Percentiles rank a stretch among this genome's conserved stretches.
Conservation (phyloP, 2,888 invertebrate genomes). For the Lycophotia porphyrea region DNA sequence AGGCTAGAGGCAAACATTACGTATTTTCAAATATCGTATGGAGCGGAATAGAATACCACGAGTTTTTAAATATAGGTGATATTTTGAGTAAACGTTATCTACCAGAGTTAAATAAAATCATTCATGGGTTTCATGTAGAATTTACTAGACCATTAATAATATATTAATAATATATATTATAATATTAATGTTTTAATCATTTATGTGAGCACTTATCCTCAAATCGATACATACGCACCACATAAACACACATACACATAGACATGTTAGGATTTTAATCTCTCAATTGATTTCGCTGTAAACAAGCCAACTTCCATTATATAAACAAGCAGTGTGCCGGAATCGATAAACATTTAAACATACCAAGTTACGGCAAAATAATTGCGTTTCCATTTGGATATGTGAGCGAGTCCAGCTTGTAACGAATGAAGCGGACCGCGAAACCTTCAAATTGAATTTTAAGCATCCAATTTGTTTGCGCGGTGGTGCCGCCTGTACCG, state of each 20-base stretch:
- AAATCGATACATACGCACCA: not conserved
- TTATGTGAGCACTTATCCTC: too few species aligned
- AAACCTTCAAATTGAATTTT: slow-evolving; percentile 90
- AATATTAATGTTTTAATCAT: slow-evolving; percentile 5
- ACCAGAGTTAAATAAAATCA: not conserved
- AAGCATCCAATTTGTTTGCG: slow-evolving; percentile 90
- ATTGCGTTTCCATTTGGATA: slow-evolving; percentile 85
- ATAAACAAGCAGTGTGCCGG: slow-evolving; percentile 64
- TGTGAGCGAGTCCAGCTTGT: slow-evolving; percentile 84
- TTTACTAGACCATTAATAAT: slow-evolving; percentile 5
- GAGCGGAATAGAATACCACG: not conserved
- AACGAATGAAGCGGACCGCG: slow-evolving; percentile 89
- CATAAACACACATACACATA: not conserved
- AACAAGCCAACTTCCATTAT: slow-evolving; percentile 67
- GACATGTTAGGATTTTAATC: slow-evolving; percentile 61
- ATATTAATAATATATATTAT: too few species aligned
- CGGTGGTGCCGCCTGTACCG: slow-evolving; percentile 77
- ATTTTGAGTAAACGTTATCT: not conserved
- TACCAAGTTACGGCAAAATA: slow-evolving; percentile 82
- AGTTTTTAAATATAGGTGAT: too few species aligned
- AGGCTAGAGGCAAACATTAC: not conserved
- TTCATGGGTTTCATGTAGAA: not conserved
- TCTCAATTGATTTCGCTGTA: slow-evolving; percentile 65
- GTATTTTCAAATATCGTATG: not conserved
- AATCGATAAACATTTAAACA: slow-evolving; percentile 78